These are phyloP conservation scores for Melanotaenia boesemani DNA, from an alignment of 2,797 vertebrate genomes.

Conservation along the genomic window DNA sequence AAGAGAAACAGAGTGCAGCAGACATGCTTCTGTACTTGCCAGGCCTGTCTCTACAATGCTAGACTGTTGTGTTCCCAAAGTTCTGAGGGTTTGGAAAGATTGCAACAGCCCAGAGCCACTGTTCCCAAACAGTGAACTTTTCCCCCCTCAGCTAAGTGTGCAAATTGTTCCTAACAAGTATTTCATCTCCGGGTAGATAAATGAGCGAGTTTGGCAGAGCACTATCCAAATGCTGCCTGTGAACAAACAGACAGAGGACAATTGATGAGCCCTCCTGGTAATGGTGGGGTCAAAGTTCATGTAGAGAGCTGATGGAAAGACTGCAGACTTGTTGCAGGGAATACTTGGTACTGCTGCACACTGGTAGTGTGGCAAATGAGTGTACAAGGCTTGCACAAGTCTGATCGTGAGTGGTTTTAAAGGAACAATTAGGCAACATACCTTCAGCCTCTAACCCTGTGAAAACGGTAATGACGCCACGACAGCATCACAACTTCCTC, in stretches of 20 bases:
- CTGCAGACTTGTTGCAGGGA: slow-evolving; percentile 1
- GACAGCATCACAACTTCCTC: slow-evolving; percentile 74
- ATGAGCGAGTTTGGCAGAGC: slow-evolving; percentile 51
- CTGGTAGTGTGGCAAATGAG: slow-evolving; percentile 12
- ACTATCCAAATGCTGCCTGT: slow-evolving; percentile 41
- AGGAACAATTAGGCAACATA: slow-evolving; percentile 62
- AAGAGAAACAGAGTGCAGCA: slow-evolving; percentile 38
- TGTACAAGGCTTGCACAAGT: slow-evolving; percentile 24
- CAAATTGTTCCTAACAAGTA: slow-evolving; percentile 65
- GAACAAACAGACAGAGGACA: slow-evolving; percentile 25
- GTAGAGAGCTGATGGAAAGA: slow-evolving; percentile 31
- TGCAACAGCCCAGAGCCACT: slow-evolving; percentile 44
- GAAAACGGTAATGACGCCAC: slow-evolving; percentile 65
- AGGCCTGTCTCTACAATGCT: slow-evolving; percentile 52
- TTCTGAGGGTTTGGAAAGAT: slow-evolving; percentile 47
- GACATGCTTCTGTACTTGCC: slow-evolving; percentile 37
- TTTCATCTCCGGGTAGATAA: slow-evolving; percentile 57
- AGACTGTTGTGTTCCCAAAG: slow-evolving; percentile 48
- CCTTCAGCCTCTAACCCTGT: slow-evolving; percentile 40
- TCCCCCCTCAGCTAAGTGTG: slow-evolving; percentile 37
- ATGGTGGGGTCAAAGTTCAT: slow-evolving; percentile 50
- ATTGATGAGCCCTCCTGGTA: slow-evolving; percentile 8
- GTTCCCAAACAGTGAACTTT: slow-evolving; percentile 54
- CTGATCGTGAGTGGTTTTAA: slow-evolving; percentile 34
- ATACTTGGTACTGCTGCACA: background rate